Conservation (phyloP, 1,140 invertebrate genomes). For the Drosophila azteca region DNA sequence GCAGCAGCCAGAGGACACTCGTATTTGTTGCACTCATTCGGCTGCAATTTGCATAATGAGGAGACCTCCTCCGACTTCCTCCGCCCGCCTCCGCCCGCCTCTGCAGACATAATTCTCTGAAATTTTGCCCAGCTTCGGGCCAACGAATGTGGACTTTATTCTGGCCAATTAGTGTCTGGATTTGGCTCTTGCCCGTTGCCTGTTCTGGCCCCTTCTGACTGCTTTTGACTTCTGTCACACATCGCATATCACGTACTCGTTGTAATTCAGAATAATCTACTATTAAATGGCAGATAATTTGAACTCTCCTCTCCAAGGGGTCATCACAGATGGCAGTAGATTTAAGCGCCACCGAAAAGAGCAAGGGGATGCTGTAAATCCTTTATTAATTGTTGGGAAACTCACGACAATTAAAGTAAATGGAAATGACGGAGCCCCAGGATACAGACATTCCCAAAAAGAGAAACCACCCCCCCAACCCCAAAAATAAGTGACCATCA, state of each 20-base stretch:
- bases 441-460: too few species aligned
- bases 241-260: slow-evolving; percentile 53
- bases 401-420: too few species aligned
- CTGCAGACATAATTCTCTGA: slow-evolving; percentile 16
- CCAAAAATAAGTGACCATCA: too few species aligned
- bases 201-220: too few species aligned
- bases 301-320: background rate
- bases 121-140: background rate
- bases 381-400: too few species aligned
- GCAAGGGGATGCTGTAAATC: too few species aligned
- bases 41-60: slow-evolving; percentile 59
- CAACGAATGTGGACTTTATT: slow-evolving; percentile 43
- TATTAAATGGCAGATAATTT: slow-evolving; percentile 15
- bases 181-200: background rate
- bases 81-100: too few species aligned
- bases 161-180: slow-evolving; percentile 42
- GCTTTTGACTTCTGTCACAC: background rate
- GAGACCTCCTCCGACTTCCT: background rate
- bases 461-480: too few species aligned
- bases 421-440: too few species aligned
- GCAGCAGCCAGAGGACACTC: background rate
- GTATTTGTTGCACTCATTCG: slow-evolving; percentile 54
- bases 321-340: too few species aligned
- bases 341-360: too few species aligned
- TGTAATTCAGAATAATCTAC: slow-evolving; percentile 39